Conservation (phyloP, 2,113 vertebrate species). For the Emydocephalus ijimae region DNA sequence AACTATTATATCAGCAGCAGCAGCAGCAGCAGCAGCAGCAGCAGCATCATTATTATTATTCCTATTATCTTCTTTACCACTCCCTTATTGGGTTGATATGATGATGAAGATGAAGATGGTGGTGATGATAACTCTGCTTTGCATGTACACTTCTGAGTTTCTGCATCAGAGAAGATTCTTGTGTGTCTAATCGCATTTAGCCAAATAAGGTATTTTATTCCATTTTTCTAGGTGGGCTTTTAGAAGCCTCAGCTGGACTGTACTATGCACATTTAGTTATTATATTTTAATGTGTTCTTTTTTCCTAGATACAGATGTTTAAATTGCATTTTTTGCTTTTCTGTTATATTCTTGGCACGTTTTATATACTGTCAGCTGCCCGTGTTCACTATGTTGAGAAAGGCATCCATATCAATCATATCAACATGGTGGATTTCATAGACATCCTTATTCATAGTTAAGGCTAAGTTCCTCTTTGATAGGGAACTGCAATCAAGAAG, state of each 20-base stretch:
- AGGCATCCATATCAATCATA: not conserved
- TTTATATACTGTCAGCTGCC: not conserved
- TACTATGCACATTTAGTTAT: not conserved
- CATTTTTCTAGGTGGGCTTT: not conserved
- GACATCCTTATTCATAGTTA: not conserved
- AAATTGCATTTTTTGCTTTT: not conserved
- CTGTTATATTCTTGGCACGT: not conserved
- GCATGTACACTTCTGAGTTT: not conserved
- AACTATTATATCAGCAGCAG: no score
- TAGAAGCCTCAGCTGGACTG: not conserved
- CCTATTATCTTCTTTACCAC: not conserved
- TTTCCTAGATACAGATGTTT: not conserved
- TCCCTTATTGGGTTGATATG: not conserved
- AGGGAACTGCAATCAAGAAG: not conserved
- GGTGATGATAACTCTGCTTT: not conserved
- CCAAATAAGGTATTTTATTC: not conserved
- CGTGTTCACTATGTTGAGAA: not conserved
- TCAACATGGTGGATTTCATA: not conserved
- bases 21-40: no score
- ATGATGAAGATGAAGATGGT: not conserved
- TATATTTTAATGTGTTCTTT: not conserved
- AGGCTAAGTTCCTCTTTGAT: not conserved
- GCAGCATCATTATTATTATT: not conserved
- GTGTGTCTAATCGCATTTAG: not conserved
- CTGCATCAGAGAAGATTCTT: not conserved